phyloP scores from a whole-genome alignment of 2,888 invertebrate species.

The Frankliniella fusca region DNA sequence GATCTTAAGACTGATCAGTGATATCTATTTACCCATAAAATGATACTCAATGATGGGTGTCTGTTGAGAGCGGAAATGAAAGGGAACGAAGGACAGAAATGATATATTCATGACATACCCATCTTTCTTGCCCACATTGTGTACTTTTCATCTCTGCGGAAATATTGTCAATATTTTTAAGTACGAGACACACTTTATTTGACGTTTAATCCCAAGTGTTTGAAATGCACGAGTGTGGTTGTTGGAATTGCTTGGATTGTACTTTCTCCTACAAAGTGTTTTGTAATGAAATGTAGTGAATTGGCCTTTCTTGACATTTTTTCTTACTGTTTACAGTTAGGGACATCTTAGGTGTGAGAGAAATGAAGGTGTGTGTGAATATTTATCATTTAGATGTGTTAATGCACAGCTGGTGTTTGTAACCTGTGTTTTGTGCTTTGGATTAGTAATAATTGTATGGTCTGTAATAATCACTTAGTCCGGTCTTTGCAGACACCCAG shows the following conservation, averaged over 20 bases:
- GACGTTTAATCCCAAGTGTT: not conserved
- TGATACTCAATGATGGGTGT: not conserved
- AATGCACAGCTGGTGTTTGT: not conserved
- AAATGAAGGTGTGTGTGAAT: conserved; percentile 24
- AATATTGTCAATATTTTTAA: not conserved
- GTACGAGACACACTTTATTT: not conserved
- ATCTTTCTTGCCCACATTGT: conserved; percentile 2
- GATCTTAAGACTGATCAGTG: conserved; percentile 22
- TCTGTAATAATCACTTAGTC: not conserved
- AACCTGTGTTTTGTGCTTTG: not conserved
- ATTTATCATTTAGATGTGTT: conserved; percentile 13
- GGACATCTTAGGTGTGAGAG: not conserved
- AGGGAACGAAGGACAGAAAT: not conserved
- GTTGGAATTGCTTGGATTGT: not conserved
- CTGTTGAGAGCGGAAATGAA: conserved; percentile 7
- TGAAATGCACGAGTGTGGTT: not conserved
- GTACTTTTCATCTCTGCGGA: not conserved
- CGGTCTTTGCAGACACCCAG: conserved; percentile 19
- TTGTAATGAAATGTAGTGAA: conserved; percentile 1
- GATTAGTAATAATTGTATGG: conserved; percentile 1
- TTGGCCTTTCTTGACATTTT: not conserved
- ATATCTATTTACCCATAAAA: conserved; percentile 1
- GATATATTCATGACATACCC: conserved; percentile 20
- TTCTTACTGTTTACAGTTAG: not conserved
- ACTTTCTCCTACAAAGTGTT: not conserved